Percentiles rank a stretch among this genome's conserved stretches.
Evolutionary conservation across 35 echinoderm and acorn worm genomes (phyloP).

Genomic region (Patiria miniata): DNA sequence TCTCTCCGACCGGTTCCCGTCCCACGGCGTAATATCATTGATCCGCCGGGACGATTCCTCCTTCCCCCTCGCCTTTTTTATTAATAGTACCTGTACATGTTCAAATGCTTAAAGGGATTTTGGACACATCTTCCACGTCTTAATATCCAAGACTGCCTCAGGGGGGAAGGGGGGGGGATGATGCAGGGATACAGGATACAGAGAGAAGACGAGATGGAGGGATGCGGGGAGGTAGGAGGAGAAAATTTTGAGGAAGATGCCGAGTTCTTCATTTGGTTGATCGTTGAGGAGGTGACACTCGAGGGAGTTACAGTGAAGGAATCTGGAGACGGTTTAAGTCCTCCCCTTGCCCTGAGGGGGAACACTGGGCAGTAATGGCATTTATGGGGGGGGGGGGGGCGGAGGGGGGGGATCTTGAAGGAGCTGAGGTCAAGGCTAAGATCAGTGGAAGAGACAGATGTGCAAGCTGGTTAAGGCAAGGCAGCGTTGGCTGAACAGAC

Average conservation of each 20-base stretch:
- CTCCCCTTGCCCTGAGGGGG: background rate
- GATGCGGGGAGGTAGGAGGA: background rate
- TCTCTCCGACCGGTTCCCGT: background rate
- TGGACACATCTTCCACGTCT: background rate
- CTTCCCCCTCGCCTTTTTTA: conserved; percentile 1
- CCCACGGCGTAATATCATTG: background rate
- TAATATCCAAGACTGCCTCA: conserved; percentile 15
- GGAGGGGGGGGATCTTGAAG: no score
- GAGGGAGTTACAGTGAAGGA: background rate
- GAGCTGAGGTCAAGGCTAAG: conserved; percentile 14
- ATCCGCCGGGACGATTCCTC: background rate
- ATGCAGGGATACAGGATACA: background rate
- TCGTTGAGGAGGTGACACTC: background rate
- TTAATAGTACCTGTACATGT: background rate
- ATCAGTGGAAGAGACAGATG: background rate
- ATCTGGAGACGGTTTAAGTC: background rate
- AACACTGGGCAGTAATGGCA: background rate
- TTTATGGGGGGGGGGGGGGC: conserved; percentile 6
- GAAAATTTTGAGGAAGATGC: background rate
- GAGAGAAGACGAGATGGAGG: background rate
- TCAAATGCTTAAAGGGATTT: background rate
- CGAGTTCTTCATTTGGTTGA: conserved; percentile 13
- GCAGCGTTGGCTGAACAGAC: background rate
- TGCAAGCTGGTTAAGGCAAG: background rate
- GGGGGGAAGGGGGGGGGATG: background rate